phyloP scores from a whole-genome alignment of 2,797 vertebrate species.

The Phataginus tetradactyla region DNA sequence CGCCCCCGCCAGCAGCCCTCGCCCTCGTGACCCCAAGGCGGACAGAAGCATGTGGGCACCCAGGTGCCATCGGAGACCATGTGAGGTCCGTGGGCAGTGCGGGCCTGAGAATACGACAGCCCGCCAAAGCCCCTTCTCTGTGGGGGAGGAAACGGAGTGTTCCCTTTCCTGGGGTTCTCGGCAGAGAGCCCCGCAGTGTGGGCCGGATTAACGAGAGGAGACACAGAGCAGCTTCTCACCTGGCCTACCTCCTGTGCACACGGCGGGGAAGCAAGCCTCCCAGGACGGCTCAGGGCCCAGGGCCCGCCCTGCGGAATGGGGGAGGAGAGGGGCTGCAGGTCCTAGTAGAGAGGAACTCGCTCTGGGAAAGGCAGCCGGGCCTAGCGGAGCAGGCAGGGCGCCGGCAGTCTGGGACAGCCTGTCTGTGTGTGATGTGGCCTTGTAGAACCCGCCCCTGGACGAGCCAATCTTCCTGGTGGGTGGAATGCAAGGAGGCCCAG shows the following conservation, averaged over 20 bases:
- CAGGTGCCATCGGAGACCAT: rapidly evolving
- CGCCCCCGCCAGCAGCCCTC: rapidly evolving
- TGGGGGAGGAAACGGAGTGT: not conserved
- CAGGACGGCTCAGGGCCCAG: not conserved
- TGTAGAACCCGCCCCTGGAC: too few species aligned
- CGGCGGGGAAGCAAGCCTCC: too few species aligned
- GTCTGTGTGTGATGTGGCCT: not conserved
- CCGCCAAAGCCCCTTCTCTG: not conserved
- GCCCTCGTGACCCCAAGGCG: rapidly evolving
- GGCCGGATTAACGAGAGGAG: not conserved
- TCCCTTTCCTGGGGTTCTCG: not conserved
- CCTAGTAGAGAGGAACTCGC: not conserved
- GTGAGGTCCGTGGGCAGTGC: rapidly evolving
- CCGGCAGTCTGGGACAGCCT: not conserved
- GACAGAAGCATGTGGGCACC: rapidly evolving
- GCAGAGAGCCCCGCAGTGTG: not conserved
- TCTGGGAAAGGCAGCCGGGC: not conserved
- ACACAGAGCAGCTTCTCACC: not conserved
- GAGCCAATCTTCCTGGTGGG: not conserved
- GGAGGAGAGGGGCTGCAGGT: too few species aligned
- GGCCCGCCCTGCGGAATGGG: not conserved
- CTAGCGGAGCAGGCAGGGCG: rapidly evolving
- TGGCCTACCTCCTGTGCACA: too few species aligned
- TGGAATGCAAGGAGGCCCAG: too few species aligned
- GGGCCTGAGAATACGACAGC: too few species aligned